Conservation (phyloP, 2,888 invertebrate genomes). For the Helleia helle region DNA sequence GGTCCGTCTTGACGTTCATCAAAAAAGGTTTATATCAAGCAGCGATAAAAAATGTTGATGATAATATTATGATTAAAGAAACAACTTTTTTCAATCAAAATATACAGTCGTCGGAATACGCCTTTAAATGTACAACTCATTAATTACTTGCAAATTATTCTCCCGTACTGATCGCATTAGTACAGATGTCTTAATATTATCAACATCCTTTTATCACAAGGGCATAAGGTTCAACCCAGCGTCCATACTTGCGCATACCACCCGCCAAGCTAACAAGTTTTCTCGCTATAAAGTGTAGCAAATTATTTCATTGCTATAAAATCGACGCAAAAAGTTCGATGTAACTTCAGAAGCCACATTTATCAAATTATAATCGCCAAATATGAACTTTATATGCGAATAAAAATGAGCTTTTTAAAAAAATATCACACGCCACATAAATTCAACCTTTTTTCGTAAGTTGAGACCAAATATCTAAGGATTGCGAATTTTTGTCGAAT, state of each 20-base stretch:
- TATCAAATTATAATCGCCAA: slow-evolving; percentile 6
- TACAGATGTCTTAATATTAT: slow-evolving; percentile 36
- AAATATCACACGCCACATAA: no score
- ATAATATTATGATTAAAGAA: no score
- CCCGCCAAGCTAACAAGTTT: slow-evolving; percentile 57
- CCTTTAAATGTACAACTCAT: slow-evolving; percentile 19
- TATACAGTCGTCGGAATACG: background rate
- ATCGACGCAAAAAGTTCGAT: no score
- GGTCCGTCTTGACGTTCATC: no score
- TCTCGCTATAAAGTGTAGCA: slow-evolving; percentile 55
- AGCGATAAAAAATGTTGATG: no score
- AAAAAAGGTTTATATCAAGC: no score
- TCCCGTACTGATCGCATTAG: slow-evolving; percentile 35
- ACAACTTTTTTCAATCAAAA: background rate
- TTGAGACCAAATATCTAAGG: background rate
- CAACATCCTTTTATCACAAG: slow-evolving; percentile 19
- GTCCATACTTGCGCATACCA: slow-evolving; percentile 33
- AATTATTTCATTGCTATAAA: no score
- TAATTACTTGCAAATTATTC: slow-evolving; percentile 46
- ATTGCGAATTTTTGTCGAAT: background rate
- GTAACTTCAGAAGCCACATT: slow-evolving; percentile 1
- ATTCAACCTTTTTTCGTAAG: background rate
- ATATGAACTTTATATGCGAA: no score
- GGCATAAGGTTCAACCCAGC: slow-evolving; percentile 29
- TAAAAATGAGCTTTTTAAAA: no score